Conservation (phyloP, 1,140 invertebrate genomes). For the Leptopilina clavipes region DNA sequence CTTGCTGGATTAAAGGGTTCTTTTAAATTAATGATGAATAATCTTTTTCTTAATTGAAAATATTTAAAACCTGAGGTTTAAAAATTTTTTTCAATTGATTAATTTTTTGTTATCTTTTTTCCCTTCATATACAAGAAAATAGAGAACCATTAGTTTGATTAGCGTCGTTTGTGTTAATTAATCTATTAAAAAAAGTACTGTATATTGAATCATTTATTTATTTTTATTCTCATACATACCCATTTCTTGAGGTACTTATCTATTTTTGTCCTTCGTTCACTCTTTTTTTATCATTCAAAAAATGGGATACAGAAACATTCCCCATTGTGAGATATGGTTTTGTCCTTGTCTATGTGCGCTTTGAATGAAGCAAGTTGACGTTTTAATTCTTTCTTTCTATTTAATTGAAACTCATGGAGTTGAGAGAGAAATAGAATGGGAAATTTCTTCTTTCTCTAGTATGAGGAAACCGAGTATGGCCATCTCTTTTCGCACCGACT, state of each 20-base stretch:
- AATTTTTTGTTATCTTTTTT: no score
- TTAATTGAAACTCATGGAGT: not conserved
- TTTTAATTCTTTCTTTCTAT: not conserved
- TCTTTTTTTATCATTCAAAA: conserved; percentile 39
- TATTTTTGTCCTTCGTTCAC: conserved; percentile 32
- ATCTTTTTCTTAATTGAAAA: no score
- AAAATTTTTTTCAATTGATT: no score
- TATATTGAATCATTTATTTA: not conserved
- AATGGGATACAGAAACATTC: not conserved
- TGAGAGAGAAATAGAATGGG: no score
- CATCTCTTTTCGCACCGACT: conserved; percentile 49
- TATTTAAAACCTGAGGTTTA: no score
- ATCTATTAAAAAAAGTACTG: not conserved
- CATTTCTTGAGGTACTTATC: not conserved
- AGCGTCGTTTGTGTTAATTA: no score
- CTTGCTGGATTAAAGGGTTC: no score
- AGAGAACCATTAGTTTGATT: no score
- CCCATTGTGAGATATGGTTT: not conserved
- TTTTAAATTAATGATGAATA: no score
- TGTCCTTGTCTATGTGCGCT: not conserved
- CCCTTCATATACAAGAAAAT: no score
- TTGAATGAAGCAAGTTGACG: conserved; percentile 10
- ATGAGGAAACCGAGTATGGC: conserved; percentile 22
- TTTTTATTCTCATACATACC: not conserved
- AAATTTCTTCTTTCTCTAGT: conserved; percentile 34